These are phyloP conservation scores for Echiichthys vipera DNA, from an alignment of 2,797 vertebrate genomes.

Conservation along the genomic window DNA sequence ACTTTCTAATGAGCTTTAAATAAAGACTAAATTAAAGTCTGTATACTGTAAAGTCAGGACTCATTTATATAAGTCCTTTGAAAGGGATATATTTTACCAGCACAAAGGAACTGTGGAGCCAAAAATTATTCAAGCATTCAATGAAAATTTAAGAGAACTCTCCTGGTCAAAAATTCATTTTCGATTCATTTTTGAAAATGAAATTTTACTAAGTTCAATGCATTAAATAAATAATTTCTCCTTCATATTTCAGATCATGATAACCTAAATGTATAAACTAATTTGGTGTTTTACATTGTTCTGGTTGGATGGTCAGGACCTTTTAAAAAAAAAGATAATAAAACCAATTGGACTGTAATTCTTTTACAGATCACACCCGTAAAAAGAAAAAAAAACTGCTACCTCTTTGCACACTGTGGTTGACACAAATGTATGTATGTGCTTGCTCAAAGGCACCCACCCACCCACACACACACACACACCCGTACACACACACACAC, in stretches of 20 bases:
- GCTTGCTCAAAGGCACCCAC: slow-evolving; percentile 57
- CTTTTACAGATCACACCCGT: slow-evolving; percentile 60
- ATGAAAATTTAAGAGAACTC: not conserved
- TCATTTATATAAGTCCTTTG: not conserved
- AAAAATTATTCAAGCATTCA: not conserved
- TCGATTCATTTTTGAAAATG: not conserved
- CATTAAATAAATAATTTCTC: not conserved
- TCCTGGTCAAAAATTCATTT: not conserved
- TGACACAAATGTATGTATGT: slow-evolving; percentile 66
- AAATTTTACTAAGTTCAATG: not conserved
- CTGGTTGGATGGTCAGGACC: not conserved
- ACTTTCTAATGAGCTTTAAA: not conserved
- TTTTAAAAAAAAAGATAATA: slow-evolving; percentile 12
- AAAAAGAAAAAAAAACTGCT: slow-evolving; percentile 39
- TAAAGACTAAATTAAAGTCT: not conserved
- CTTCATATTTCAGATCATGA: not conserved
- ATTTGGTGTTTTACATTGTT: not conserved
- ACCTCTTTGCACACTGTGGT: slow-evolving; percentile 57
- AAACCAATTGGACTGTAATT: slow-evolving; percentile 41
- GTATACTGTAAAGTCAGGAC: not conserved
- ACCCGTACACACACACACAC: not conserved
- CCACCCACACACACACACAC: slow-evolving; percentile 9
- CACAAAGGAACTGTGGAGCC: not conserved
- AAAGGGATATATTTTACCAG: not conserved
- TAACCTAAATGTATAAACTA: not conserved